Evolutionary conservation across 2,797 vertebrate genomes (phyloP).

Genomic region (Acanthurus leucopareius): DNA sequence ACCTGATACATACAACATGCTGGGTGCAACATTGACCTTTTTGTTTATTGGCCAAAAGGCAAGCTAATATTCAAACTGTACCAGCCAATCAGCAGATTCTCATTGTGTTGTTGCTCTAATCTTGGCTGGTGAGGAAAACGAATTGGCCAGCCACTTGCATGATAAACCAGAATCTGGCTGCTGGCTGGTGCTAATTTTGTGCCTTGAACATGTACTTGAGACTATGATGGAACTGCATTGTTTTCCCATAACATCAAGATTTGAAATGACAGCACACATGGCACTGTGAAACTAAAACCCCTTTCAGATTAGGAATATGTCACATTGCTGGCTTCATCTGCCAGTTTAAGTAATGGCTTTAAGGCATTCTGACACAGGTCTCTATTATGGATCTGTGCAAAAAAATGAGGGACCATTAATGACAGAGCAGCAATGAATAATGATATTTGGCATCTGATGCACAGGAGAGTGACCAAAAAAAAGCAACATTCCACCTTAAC

Average conservation of each 20-base stretch:
- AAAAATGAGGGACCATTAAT: background rate
- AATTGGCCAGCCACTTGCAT: too few relatives aligned
- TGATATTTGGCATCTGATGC: background rate
- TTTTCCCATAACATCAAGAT: conserved; percentile 7
- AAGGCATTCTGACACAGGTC: conserved; percentile 3
- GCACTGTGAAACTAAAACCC: conserved; percentile 3
- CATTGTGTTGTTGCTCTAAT: too few relatives aligned
- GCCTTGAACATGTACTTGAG: conserved; percentile 14
- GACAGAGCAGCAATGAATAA: background rate
- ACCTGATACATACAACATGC: conserved; percentile 30
- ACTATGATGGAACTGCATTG: background rate
- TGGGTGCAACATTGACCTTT: too few relatives aligned
- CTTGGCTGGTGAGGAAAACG: too few relatives aligned
- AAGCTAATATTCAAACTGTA: too few relatives aligned
- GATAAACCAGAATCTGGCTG: too few relatives aligned
- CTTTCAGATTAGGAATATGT: conserved; percentile 32
- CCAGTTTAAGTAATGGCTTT: background rate
- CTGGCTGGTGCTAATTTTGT: too few relatives aligned
- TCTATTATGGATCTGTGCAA: background rate
- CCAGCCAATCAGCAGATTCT: too few relatives aligned
- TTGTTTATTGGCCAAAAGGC: too few relatives aligned
- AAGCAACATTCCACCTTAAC: background rate
- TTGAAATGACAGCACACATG: conserved; percentile 25
- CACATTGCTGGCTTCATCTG: background rate
- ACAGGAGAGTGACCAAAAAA: background rate